phyloP scores from a whole-genome alignment of 92 coral and sea anemone species.

The Anthopleura xanthogrammica region DNA sequence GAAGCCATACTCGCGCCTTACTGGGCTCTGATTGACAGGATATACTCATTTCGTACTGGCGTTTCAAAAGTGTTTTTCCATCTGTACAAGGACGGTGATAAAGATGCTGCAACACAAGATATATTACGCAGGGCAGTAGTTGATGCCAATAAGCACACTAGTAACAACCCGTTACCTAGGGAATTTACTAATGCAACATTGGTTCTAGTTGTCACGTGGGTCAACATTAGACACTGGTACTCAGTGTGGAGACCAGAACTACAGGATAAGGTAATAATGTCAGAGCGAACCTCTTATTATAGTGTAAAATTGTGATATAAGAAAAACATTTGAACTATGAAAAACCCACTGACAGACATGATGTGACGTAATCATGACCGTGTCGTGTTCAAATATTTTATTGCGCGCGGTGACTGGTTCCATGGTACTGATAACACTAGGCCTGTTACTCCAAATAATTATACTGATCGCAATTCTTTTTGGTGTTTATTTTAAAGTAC shows the following conservation, averaged over 20 bases:
- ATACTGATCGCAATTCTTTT: neutral
- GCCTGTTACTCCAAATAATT: neutral
- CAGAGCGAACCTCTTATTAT: no score
- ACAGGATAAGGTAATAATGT: neutral
- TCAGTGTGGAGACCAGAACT: neutral
- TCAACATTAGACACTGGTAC: slow-evolving; percentile 26
- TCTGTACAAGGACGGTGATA: slow-evolving; percentile 16
- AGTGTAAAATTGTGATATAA: no score
- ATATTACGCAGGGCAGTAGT: slow-evolving; percentile 25
- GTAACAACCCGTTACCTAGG: slow-evolving; percentile 2
- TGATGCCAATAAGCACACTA: slow-evolving; percentile 19
- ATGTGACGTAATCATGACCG: no score
- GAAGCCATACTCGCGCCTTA: slow-evolving; percentile 48
- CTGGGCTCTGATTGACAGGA: slow-evolving; percentile 35
- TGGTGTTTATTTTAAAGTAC: slow-evolving; percentile 6
- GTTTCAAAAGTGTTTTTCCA: slow-evolving; percentile 42
- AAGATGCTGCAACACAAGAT: neutral
- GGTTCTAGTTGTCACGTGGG: slow-evolving; percentile 54
- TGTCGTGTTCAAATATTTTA: no score
- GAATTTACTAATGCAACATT: slow-evolving; percentile 38
- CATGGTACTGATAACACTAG: no score
- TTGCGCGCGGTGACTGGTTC: no score
- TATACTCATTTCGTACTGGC: neutral
- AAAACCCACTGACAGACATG: no score
- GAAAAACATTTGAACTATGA: no score